A percentile compares a stretch with the other conserved stretches of the same genome.
phyloP scores from a whole-genome alignment of 2,797 vertebrate genomes.

The Sebastes alutus region DNA sequence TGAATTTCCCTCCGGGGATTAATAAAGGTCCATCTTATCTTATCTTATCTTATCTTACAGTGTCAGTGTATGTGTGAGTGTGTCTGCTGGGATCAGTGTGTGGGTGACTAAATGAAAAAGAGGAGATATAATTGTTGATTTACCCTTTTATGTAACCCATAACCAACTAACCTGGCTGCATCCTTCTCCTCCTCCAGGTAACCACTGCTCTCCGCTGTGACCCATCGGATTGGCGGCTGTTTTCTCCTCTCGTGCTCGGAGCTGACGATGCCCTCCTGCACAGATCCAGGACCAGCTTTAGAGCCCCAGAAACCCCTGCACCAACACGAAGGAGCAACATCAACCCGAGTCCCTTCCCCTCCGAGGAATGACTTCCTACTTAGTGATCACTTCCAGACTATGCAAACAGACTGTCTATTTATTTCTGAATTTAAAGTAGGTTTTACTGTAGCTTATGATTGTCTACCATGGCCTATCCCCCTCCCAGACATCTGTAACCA shows the following conservation, averaged over 20 bases:
- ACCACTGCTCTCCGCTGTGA: slow-evolving; percentile 33
- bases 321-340: not conserved
- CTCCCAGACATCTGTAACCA: slow-evolving; percentile 7
- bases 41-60: too few species aligned
- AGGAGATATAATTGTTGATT: not conserved
- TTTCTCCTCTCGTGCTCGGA: slow-evolving; percentile 19
- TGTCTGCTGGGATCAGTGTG: not conserved
- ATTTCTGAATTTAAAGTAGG: slow-evolving; percentile 48
- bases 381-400: slow-evolving; percentile 76
- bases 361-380: slow-evolving; percentile 17
- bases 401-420: slow-evolving; percentile 73
- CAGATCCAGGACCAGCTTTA: slow-evolving; percentile 38
- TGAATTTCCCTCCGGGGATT: too few species aligned
- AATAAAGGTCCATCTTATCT: too few species aligned
- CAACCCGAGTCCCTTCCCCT: slow-evolving; percentile 8
- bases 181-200: slow-evolving; percentile 57
- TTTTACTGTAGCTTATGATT: slow-evolving; percentile 41
- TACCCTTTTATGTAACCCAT: not conserved
- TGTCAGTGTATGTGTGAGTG: not conserved
- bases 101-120: not conserved
- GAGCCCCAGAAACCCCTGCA: slow-evolving; percentile 2
- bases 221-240: slow-evolving; percentile 10
- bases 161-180: not conserved
- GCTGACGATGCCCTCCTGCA: not conserved
- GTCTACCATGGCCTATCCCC: slow-evolving; percentile 1